Percentiles rank a stretch among this genome's conserved stretches.
Evolutionary conservation across 1,140 invertebrate genomes (phyloP).

Genomic region (Diploscapter pachys): DNA sequence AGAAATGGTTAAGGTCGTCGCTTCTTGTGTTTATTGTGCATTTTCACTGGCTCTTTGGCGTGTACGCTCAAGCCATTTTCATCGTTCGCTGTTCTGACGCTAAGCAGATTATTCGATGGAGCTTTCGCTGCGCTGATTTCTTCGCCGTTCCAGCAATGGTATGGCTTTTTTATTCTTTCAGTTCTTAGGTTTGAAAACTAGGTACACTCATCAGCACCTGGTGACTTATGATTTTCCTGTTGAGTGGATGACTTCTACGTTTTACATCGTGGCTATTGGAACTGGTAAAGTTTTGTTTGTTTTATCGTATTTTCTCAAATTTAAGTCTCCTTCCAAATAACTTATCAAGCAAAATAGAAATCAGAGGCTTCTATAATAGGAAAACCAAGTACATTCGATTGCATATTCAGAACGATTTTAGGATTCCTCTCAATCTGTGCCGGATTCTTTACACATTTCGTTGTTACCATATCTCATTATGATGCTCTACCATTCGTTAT

Average conservation of each 20-base stretch:
- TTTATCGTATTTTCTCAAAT: too few species aligned
- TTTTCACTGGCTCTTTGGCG: constrained; percentile 17
- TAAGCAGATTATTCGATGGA: constrained; percentile 29
- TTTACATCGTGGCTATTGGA: constrained; percentile 18
- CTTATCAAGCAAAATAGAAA: too few species aligned
- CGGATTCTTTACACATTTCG: constrained; percentile 24
- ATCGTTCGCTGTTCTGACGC: constrained; percentile 19
- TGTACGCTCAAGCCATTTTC: constrained; percentile 31
- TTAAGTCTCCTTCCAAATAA: too few species aligned
- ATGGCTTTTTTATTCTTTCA: neutral
- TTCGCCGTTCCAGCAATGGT: constrained; percentile 35
- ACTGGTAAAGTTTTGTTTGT: neutral
- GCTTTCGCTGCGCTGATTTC: constrained; percentile 29
- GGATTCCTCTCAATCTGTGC: constrained; percentile 24
- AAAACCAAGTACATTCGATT: too few species aligned
- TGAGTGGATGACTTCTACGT: constrained; percentile 32
- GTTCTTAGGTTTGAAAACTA: too few species aligned
- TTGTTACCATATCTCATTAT: constrained; percentile 23
- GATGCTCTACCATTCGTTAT: constrained; percentile 20
- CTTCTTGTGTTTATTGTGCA: constrained; percentile 25
- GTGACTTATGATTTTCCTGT: constrained; percentile 29
- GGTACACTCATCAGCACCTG: constrained; percentile 24
- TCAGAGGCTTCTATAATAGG: too few species aligned
- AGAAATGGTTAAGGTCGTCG: constrained; percentile 18
- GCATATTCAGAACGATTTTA: too few species aligned